Evolutionary conservation across 2,888 invertebrate species (phyloP), one percentile per base, ranked within the genome.

Genomic region (Carcina quercana): DNA sequence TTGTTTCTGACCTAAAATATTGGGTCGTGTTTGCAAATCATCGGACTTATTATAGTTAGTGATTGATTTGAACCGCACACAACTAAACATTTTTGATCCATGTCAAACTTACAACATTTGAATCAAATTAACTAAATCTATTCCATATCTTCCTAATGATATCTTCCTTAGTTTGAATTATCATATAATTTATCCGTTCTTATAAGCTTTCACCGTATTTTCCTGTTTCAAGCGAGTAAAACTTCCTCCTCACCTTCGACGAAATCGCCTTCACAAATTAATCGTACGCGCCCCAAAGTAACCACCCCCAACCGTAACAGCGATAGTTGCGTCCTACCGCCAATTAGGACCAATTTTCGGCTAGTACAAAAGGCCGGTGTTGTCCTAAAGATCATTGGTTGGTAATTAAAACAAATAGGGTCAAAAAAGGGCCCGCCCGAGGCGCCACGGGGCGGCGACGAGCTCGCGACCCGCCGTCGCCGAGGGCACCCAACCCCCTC

Each of bases 321-420:
- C 41, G 35, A 52, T 57, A 56, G 64, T 55, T 63, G 47, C 65
- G 50, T 67, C 74, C 65, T 68, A 67, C 67, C 62, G 51, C 67
- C 73, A 73, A 74, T 78, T 76, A 73, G 65, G 59, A 53, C 52
- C 67, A 68, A 73, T 68, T 68, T 75, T 76, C 73, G 75, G 74
- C 75, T 69, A 69, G 62, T 57, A 67, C 71, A 79, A 79, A 78
- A 59, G 68, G 51, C 40, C 43, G 56, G 54, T 69, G 72, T 69
- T 73, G 75, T 78, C 82, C 75, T 68, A 64, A 75, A 68, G 69
- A 75, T 68, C 69, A 72, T 70, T 73, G 70, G 63, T 50, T 51
- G 65, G 79, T 80, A 83, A 83, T 83, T 83, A 82, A 83, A 82
- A 83, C 82, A 83, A 83, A 83, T 80, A 80, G 78, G 83, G 76